These are phyloP conservation scores for Andrena haemorrhoa DNA, from an alignment of 2,888 invertebrate genomes.

Conservation along the genomic window DNA sequence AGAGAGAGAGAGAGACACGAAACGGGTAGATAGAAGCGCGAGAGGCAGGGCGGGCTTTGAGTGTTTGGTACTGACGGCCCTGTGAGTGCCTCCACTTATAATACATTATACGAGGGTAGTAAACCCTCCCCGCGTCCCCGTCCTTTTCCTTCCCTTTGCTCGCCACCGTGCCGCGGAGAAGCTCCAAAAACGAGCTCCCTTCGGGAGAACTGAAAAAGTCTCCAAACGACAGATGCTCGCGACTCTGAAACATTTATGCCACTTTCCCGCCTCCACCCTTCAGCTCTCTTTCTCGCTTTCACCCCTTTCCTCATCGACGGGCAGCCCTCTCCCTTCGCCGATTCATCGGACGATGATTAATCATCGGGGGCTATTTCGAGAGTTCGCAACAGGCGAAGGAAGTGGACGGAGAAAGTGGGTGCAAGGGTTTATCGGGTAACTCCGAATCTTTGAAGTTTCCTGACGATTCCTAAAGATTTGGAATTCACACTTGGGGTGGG, in stretches of 20 bases:
- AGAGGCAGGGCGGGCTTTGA: constrained; percentile 57
- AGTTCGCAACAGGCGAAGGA: not conserved
- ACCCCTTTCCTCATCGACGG: not conserved
- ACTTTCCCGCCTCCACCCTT: constrained; percentile 33
- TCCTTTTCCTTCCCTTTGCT: constrained; percentile 46
- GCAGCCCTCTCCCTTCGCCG: not conserved
- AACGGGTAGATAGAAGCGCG: constrained; percentile 42
- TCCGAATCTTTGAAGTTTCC: no score
- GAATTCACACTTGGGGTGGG: no score
- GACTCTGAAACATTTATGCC: constrained; percentile 67
- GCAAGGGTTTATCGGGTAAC: not conserved
- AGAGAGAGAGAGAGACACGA: constrained; percentile 43
- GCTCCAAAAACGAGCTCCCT: constrained; percentile 57
- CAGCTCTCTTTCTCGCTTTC: no score
- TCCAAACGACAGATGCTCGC: constrained; percentile 67
- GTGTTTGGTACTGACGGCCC: constrained; percentile 78
- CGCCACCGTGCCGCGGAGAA: constrained; percentile 26
- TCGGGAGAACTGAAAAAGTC: constrained; percentile 59
- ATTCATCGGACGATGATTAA: constrained; percentile 57
- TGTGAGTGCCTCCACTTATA: constrained; percentile 78
- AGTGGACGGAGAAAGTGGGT: not conserved
- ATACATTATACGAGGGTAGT: constrained; percentile 75
- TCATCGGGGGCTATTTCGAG: constrained; percentile 5
- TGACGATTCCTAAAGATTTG: no score
- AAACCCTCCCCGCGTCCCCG: constrained; percentile 42